phyloP scores from a whole-genome alignment of 2,113 vertebrate species.

The Axis porcinus region DNA sequence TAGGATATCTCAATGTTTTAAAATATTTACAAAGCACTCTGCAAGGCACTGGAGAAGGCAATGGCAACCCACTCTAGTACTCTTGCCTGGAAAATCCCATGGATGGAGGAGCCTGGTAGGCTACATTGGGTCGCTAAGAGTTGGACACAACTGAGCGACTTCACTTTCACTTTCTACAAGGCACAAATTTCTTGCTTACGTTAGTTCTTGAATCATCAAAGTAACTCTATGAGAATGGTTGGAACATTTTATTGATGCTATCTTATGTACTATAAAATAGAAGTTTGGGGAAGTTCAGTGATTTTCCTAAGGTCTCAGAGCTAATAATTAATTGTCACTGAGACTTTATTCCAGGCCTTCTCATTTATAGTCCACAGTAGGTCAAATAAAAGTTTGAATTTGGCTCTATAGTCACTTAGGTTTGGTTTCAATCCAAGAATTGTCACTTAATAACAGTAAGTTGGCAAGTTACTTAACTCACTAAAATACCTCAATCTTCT shows the following conservation, averaged over 20 bases:
- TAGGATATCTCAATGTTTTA: neutral
- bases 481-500: slow-evolving; percentile 10
- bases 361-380: neutral
- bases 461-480: slow-evolving; percentile 40
- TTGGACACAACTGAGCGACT: no score
- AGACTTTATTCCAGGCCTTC: neutral
- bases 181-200: neutral
- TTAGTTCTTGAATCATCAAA: neutral
- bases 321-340: slow-evolving; percentile 31
- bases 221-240: neutral
- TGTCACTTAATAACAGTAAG: slow-evolving; percentile 55
- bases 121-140: no score
- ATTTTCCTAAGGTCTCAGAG: neutral
- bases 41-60: neutral
- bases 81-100: no score
- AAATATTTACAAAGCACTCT: neutral
- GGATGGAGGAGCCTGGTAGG: no score
- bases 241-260: neutral
- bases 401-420: slow-evolving; percentile 2
- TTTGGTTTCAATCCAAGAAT: slow-evolving; percentile 41
- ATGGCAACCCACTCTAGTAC: no score
- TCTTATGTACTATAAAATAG: slow-evolving; percentile 6
- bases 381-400: slow-evolving; percentile 32
- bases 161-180: neutral
- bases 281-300: slow-evolving; percentile 9